These are phyloP conservation scores for Metallyticus violacea DNA, from an alignment of 2,888 invertebrate species.

Conservation along the genomic window DNA sequence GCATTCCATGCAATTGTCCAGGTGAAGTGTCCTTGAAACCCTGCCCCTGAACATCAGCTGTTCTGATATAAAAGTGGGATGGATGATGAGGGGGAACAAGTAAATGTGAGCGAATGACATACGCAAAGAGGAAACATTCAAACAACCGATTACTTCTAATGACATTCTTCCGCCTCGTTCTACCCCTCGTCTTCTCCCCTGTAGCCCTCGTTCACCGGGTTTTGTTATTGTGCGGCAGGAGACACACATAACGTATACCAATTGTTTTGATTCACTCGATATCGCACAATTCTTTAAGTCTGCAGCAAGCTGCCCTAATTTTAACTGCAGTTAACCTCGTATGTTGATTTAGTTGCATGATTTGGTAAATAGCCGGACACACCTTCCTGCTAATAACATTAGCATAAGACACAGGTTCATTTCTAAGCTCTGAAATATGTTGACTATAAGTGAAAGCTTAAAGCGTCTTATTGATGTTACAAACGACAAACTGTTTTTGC, in stretches of 20 bases:
- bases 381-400: too few species aligned
- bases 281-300: neutral
- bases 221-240: neutral
- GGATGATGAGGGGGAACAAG: neutral
- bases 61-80: neutral
- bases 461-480: too few species aligned
- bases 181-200: neutral
- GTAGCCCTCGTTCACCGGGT: neutral
- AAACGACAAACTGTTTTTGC: too few species aligned
- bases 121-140: conserved; percentile 25
- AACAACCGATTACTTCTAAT: conserved; percentile 29
- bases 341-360: neutral
- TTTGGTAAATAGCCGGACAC: too few species aligned
- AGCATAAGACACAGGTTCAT: too few species aligned
- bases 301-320: neutral
- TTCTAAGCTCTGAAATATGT: too few species aligned
- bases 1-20: neutral
- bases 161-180: conserved; percentile 25
- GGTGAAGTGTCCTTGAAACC: neutral
- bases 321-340: neutral
- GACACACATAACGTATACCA: neutral
- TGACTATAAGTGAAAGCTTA: too few species aligned
- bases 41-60: neutral
- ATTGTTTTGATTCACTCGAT: neutral
- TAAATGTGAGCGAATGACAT: neutral